Evolutionary conservation across 2,888 invertebrate genomes (phyloP), one percentile per base, ranked within the genome.

Genomic region (Meteorus cinctellus): DNA sequence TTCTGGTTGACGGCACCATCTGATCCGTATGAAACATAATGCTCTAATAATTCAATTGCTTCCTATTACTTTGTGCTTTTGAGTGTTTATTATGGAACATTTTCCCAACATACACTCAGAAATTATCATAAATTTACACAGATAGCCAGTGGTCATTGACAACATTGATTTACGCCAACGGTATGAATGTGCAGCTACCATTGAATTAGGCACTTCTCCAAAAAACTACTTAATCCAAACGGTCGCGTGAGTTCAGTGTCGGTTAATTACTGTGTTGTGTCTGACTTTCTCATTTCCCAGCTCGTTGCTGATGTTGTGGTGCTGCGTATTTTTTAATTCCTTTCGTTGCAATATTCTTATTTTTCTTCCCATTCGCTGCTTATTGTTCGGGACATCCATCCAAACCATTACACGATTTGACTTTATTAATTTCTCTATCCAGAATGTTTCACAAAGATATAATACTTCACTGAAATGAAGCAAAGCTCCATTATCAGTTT

Each of bases 131-230:
- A 41, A 41, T 48, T 48, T 48, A 4, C 14, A 4, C 24, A 19
- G 8, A 55, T 24, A 19, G 4, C 5, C 16, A 8, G 24, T 8
- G 6, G 24, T 8, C 19, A 10, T 55, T 24, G 19, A 55, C n/a
- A 19, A 24, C 0, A 41, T 66, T 27, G 34, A 27, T 48, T 29
- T 34, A 24, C 16, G 10, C n/a, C 31, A 10, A 10, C 24, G 2
- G 31, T 55, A 55, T 36, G 55, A 4, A 29, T 45, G 59, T 65
- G 77, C 73, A 77, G 79, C 77, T 74, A 81, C 78, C 78, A 79
- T 81, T 77, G 80, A 81, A 82, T 83, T 84, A 83, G 82, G 78
- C 82, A 82, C 78, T 81, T 81, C 80, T 80, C 77, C 80, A 75
- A 79, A 76, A 80, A 80, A 82, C 80, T 79, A 81, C 83, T 82